These are phyloP conservation scores for Spatulosminthurus flaviceps DNA, from an alignment of 2,888 invertebrate genomes.

Conservation along the genomic window DNA sequence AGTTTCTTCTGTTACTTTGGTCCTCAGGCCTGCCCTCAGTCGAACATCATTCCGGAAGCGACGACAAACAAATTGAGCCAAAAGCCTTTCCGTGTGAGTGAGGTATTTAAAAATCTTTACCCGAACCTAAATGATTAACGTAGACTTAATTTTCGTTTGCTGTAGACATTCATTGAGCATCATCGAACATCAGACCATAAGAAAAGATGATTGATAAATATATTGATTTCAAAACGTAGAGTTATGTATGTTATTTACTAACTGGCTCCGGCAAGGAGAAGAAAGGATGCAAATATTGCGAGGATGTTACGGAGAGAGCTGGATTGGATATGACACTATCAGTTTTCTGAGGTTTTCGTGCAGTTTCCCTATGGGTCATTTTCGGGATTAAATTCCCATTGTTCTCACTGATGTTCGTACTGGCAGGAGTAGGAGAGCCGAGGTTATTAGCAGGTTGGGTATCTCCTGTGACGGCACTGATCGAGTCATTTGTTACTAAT, in stretches of 20 bases:
- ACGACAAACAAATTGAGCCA: slow-evolving; percentile 48
- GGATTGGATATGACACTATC: slow-evolving; percentile 21
- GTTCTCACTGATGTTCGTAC: slow-evolving; percentile 13
- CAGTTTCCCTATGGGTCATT: background rate
- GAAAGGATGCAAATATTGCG: slow-evolving; percentile 35
- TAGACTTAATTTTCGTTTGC: no score
- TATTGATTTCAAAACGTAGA: no score
- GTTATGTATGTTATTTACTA: background rate
- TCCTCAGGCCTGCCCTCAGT: slow-evolving; percentile 44
- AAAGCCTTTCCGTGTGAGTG: slow-evolving; percentile 37
- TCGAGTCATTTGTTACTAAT: background rate
- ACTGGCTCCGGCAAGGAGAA: slow-evolving; percentile 38
- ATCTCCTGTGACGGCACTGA: background rate
- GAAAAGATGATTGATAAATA: no score
- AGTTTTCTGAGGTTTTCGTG: background rate
- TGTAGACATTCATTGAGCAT: no score
- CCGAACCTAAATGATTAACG: slow-evolving; percentile 40
- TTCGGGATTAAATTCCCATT: background rate
- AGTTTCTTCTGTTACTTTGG: slow-evolving; percentile 44
- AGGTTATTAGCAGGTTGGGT: background rate
- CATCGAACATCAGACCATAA: no score
- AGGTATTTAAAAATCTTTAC: slow-evolving; percentile 48
- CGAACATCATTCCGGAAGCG: slow-evolving; percentile 50
- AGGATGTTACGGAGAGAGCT: background rate
- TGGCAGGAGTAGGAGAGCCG: background rate